Percentiles rank a stretch among this genome's conserved stretches.
Evolutionary conservation across 2,888 invertebrate genomes (phyloP).

Genomic region (Caprella mutica): DNA sequence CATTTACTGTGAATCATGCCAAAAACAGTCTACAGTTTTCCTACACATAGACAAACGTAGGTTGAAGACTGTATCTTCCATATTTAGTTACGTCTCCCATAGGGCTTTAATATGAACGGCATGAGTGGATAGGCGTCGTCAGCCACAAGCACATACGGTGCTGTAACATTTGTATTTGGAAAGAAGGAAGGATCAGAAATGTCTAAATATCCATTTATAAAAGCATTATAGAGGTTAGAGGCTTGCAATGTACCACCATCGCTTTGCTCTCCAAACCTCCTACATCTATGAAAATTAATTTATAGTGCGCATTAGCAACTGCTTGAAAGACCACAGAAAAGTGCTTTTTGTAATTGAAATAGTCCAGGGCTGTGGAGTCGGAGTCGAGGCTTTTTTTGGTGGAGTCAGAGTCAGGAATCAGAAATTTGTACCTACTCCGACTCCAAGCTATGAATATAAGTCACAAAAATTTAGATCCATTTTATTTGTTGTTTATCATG

Average conservation of each 20-base stretch:
- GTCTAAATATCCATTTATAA: neutral
- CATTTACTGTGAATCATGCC: conserved; percentile 9
- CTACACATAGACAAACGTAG: conserved; percentile 5
- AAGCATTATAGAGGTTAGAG: conserved; percentile 1
- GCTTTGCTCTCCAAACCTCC: conserved; percentile 13
- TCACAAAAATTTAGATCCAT: no score
- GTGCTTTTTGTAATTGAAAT: conserved; percentile 19
- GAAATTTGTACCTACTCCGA: no score
- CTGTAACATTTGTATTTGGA: conserved; percentile 6
- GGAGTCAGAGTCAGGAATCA: no score
- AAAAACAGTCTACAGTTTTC: conserved; percentile 12
- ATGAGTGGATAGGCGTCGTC: conserved; percentile 13
- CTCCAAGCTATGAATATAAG: no score
- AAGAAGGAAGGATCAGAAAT: conserved; percentile 10
- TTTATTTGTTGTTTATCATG: no score
- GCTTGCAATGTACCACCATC: conserved; percentile 11
- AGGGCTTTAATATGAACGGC: conserved; percentile 9
- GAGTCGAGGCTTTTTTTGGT: no score
- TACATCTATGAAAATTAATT: conserved; percentile 16
- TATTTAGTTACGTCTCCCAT: conserved; percentile 4
- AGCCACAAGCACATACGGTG: conserved; percentile 4
- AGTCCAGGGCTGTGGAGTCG: no score
- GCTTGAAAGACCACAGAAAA: conserved; percentile 20
- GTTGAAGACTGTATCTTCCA: conserved; percentile 3
- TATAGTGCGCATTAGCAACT: conserved; percentile 25